Evolutionary conservation across 2,888 invertebrate species (phyloP), one percentile per base, ranked within the genome.

Genomic region (Acanthosepion pharaonis): DNA sequence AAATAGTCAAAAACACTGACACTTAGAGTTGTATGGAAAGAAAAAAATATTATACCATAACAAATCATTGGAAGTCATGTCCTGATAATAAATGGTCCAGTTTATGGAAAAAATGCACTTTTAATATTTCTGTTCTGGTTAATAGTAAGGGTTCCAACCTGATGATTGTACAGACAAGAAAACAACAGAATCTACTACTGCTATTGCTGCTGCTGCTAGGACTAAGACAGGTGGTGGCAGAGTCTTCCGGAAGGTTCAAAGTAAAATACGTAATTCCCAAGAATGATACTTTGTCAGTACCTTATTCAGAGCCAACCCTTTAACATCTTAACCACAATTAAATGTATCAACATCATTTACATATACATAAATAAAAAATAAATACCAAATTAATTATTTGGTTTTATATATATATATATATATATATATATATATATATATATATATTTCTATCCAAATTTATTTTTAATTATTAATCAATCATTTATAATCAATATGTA

Each of bases 161-260:
- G n/a, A 33, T 78, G 78, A n/a, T 78, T 78, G n/a, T 9, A n/a
- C 33, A 33, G 78, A 78, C 78, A 78, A 78, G 78, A 78, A 78
- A 78, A 78, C 78, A 78, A 33, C n/a, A 78, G 28, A 78, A 78
- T n/a, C 15, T 78, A 78, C 78, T 78, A 78, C 78, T 78, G 78
- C 78, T 78, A 78, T 78, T 78, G 33, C 78, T 33, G n/a, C 78
- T 78, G 4, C 78, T 78, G 78, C 78, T 78, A 78, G 78, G 78
- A 78, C 78, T 33, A 78, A 78, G 78, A 11, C 78, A 78, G 78
- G 78, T 78, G 78, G 78, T 78, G 78, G 78, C 78, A 78, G 78
- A 78, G 78, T n/a, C 78, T 78, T 78, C 78, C 78, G 78, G 78
- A 78, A 78, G 78, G 78, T 78, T 78, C 78, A 78, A 78, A 78